Base-by-base conservation (phyloP, 2,888 invertebrate species). In the Chloroclystis v-ata region DNA sequence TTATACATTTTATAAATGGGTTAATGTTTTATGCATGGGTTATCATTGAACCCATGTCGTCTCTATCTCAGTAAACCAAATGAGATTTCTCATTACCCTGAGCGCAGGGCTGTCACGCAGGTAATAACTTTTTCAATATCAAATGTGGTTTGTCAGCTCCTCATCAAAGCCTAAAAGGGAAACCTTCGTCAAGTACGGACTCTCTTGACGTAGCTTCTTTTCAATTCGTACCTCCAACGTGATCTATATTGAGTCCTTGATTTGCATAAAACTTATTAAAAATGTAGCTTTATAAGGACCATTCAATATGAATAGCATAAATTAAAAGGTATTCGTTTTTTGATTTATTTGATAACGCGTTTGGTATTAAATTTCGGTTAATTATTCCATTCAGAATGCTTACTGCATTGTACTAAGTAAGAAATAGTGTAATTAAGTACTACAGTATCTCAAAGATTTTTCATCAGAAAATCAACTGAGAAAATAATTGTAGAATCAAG, bases 221-320 rank as follows among this genome's bases (percentile, higher is more conserved):
- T 57, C 72, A 75, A 74, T 78, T 72, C 66, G 75, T 74, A 78
- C 78, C 74, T 68, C 65, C 73, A 69, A 72, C 67, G 71, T 76
- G 80, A 79, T 78, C 50, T 50, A 50, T 43, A 49, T 50, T 50
- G 50, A 46, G 46, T 46, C 50, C 72, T 65, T 67, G 72, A 82
- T 86, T 86, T 84, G 78, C 84, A 86, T 86, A 69, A 77, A 80
- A 80, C 72, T 84, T 84, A 85, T 85, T 83, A 82, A 82, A 79
- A 82, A 75, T 72, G 66, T 65, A 66, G 63, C 63, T 61, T 58
- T 56, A 56, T 57, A 67, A 72, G 67, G 64, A 55, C 52, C 59
- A 52, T 57, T 55, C 61, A 58, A 66, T 72, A 64, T 69, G 59
- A 67, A 67, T 60, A 55, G 65, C 61, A 67, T 72, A 68, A 69